Evolutionary conservation across 1,140 invertebrate genomes (phyloP).

Genomic region (Gerris buenoi): DNA sequence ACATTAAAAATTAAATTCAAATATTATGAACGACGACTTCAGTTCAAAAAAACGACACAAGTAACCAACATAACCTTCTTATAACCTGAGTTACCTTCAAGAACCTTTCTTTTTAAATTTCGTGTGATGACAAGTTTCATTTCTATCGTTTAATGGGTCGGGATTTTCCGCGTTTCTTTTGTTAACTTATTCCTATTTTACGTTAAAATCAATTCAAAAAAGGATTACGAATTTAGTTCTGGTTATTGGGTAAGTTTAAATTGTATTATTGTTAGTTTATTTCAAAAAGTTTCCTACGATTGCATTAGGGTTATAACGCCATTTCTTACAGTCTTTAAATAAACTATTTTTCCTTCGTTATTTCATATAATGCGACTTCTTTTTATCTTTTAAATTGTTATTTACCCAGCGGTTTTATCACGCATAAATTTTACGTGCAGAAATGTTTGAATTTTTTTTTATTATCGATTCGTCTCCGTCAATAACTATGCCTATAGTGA

Average conservation of each 20-base stretch:
- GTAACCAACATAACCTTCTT: neutral
- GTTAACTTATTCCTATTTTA: neutral
- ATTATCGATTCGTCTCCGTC: too few species aligned
- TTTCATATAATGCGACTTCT: neutral
- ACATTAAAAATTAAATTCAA: neutral
- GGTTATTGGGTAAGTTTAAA: neutral
- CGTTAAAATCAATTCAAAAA: neutral
- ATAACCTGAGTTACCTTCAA: neutral
- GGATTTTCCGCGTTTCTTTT: neutral
- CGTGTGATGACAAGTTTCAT: neutral
- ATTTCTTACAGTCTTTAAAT: neutral
- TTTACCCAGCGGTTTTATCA: too few species aligned
- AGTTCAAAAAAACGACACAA: neutral
- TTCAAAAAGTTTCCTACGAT: neutral
- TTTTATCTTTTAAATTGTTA: too few species aligned
- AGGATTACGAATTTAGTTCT: neutral
- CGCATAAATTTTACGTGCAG: too few species aligned
- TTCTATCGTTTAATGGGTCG: neutral
- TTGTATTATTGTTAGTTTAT: neutral
- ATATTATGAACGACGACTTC: neutral
- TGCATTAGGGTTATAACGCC: neutral
- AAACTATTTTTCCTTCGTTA: neutral
- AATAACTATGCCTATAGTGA: too few species aligned
- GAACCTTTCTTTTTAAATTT: neutral
- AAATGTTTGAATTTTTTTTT: too few species aligned